phyloP scores from a whole-genome alignment of 2,797 vertebrate genomes.

The Eurystomus glaucurus region DNA sequence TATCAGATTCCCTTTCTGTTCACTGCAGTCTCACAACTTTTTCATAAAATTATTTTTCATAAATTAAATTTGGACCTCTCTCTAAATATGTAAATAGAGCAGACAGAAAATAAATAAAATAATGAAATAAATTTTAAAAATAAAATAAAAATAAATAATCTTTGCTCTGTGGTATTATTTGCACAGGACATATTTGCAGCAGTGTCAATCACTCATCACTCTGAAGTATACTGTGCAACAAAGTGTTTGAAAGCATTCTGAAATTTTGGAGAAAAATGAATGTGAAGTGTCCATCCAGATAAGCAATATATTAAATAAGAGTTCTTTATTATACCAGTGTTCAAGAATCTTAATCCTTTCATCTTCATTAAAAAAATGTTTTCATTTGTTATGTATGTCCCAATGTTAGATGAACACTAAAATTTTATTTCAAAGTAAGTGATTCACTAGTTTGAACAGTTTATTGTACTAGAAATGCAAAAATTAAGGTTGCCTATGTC shows the following conservation, averaged over 20 bases:
- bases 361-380: neutral
- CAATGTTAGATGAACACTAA: neutral
- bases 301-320: neutral
- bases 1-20: neutral
- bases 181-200: neutral
- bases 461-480: neutral
- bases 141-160: fast-evolving
- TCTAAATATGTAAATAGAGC: neutral
- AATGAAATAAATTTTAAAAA: no score
- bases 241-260: neutral
- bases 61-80: neutral
- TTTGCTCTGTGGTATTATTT: neutral
- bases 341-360: neutral
- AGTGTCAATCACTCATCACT: neutral
- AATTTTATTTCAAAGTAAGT: neutral
- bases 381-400: neutral
- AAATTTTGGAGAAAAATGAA: neutral
- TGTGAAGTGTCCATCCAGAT: neutral
- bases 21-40: neutral
- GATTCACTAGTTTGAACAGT: neutral
- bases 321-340: neutral
- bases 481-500: neutral
- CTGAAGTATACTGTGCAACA: neutral
- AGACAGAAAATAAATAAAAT: neutral
- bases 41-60: neutral